Conservation (phyloP, 2,888 invertebrate species). For the Tigriopus californicus region DNA sequence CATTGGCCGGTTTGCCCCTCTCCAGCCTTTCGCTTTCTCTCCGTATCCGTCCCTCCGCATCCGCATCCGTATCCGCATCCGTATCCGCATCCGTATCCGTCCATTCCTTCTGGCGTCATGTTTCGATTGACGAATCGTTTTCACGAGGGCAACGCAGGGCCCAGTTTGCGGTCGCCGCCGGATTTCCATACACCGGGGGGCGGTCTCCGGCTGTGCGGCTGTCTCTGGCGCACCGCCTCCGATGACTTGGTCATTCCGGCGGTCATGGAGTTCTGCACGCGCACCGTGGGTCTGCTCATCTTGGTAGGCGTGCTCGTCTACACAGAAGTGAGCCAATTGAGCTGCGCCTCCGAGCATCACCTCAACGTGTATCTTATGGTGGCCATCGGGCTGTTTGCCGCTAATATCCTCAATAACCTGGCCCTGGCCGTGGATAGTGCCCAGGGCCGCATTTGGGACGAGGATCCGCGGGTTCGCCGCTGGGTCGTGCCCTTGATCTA, state of each 20-base stretch:
- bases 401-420: not conserved
- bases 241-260: conserved; percentile 35
- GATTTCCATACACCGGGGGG: not conserved
- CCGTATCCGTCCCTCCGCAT: too few relatives aligned
- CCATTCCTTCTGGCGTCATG: too few relatives aligned
- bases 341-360: not conserved
- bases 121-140: too few relatives aligned
- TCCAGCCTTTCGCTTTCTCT: too few relatives aligned
- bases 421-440: not conserved
- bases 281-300: not conserved
- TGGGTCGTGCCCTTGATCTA: not conserved
- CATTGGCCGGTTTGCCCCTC: too few relatives aligned
- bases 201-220: conserved; percentile 24
- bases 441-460: conserved; percentile 8
- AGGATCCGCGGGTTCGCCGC: not conserved
- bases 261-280: not conserved
- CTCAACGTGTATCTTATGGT: not conserved
- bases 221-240: conserved; percentile 33
- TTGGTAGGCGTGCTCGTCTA: not conserved
- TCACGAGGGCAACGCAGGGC: too few relatives aligned
- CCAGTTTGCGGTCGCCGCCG: too few relatives aligned
- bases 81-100: too few relatives aligned
- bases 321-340: not conserved
- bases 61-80: too few relatives aligned
- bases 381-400: not conserved